Evolutionary conservation across 2,888 invertebrate genomes (phyloP).

Genomic region (Drosophila falleni): DNA sequence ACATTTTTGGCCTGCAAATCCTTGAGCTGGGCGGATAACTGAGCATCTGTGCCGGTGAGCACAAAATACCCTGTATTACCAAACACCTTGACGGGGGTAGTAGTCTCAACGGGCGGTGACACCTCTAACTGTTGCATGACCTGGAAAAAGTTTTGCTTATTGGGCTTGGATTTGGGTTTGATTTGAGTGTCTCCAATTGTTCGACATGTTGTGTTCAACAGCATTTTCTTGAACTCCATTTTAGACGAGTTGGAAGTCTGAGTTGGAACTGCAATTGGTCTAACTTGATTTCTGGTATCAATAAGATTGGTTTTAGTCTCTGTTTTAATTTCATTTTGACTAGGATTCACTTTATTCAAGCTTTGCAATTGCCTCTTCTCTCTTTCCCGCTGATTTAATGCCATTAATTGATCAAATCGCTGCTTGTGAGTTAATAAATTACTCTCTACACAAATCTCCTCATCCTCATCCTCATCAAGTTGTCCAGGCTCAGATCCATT

Average conservation of each 20-base stretch:
- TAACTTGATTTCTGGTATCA: neutral
- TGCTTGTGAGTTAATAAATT: neutral
- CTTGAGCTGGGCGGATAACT: slow-evolving; percentile 40
- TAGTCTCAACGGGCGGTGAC: neutral
- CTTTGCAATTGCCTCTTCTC: slow-evolving; percentile 6
- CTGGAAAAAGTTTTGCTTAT: neutral
- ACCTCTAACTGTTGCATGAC: neutral
- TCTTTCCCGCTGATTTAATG: neutral
- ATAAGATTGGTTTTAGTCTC: neutral
- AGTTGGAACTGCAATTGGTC: neutral
- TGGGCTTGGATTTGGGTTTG: neutral
- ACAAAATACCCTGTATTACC: slow-evolving; percentile 60
- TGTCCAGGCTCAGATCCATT: neutral
- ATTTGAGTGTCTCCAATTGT: neutral
- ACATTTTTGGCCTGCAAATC: slow-evolving; percentile 30
- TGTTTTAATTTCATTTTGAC: neutral
- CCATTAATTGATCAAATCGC: neutral
- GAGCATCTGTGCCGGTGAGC: slow-evolving; percentile 47
- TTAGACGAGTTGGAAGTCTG: neutral
- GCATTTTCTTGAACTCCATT: neutral
- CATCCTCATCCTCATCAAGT: neutral
- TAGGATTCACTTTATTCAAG: neutral
- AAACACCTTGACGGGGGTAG: slow-evolving; percentile 21
- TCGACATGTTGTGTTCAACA: neutral
- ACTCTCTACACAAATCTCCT: neutral